Percentiles rank a stretch among this genome's conserved stretches.
These are phyloP conservation scores for Cyanoderma ruficeps DNA, from an alignment of 2,113 vertebrate species.

Conservation along the genomic window DNA sequence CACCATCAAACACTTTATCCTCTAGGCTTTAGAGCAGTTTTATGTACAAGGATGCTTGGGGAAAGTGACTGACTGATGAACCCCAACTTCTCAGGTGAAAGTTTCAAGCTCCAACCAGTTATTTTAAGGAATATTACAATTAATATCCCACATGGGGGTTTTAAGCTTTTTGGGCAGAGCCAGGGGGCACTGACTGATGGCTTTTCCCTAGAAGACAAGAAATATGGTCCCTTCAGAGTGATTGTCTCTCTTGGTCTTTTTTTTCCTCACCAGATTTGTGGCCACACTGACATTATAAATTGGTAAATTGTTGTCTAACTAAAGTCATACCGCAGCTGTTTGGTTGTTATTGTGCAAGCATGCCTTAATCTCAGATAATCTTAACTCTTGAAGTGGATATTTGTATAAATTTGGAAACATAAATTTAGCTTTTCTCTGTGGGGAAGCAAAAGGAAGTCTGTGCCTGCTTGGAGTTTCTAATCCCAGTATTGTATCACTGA, in stretches of 20 bases:
- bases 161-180: background rate
- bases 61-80: background rate
- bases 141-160: background rate
- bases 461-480: background rate
- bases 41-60: background rate
- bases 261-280: background rate
- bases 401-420: background rate
- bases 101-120: background rate
- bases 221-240: background rate
- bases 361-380: background rate
- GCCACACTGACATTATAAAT: background rate
- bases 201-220: background rate
- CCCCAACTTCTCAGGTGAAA: background rate
- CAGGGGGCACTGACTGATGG: background rate
- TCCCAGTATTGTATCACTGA: background rate
- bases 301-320: background rate
- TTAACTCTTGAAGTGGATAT: background rate
- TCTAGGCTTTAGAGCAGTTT: background rate
- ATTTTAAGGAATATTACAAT: background rate
- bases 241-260: background rate
- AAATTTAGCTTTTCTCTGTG: background rate
- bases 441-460: background rate
- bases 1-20: background rate
- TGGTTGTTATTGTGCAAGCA: background rate
- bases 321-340: background rate